phyloP scores from a whole-genome alignment of 2,888 invertebrate genomes.

The Argyra leucocephala region DNA sequence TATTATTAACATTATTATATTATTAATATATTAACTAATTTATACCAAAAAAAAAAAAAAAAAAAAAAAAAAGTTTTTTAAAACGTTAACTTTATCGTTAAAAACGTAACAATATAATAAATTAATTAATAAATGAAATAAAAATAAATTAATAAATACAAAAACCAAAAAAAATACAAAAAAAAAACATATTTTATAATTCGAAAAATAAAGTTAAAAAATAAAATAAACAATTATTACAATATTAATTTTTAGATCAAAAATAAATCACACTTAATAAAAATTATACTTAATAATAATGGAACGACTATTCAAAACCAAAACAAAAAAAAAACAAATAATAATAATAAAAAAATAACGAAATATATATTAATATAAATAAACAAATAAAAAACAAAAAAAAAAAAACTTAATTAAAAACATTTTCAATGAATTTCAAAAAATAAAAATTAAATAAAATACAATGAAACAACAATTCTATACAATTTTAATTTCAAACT shows the following conservation, averaged over 20 bases:
- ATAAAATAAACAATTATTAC: background rate
- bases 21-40: background rate
- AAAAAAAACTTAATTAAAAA: too few species aligned
- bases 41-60: background rate
- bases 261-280: background rate
- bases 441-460: too few species aligned
- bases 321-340: background rate
- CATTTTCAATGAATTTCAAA: too few species aligned
- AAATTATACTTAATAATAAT: background rate
- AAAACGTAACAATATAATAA: background rate
- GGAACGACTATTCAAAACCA: background rate
- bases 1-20: background rate
- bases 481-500: too few species aligned
- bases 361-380: too few species aligned
- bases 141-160: background rate
- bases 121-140: too few species aligned
- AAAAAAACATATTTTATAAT: background rate
- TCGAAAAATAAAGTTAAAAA: background rate
- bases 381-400: too few species aligned
- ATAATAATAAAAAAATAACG: background rate
- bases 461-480: too few species aligned
- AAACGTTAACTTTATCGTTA: slow-evolving; percentile 1
- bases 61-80: background rate
- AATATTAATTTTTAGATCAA: slow-evolving; percentile 6
- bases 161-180: background rate